Evolutionary conservation across 1,140 invertebrate genomes (phyloP), one percentile per base, ranked within the genome.

Genomic region (Sitophilus oryzae): DNA sequence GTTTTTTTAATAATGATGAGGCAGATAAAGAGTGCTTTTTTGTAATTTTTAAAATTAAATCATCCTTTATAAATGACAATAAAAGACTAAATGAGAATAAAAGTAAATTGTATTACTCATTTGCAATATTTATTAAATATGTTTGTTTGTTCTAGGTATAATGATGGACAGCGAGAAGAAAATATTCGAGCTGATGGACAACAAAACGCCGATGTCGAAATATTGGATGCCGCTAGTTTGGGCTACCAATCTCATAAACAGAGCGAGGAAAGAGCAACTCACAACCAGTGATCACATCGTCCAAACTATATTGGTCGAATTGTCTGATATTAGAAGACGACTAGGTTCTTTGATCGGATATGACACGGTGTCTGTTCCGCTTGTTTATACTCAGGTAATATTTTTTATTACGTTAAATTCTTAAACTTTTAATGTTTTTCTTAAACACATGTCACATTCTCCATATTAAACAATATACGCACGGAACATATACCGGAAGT

Each of bases 351-450:
- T 92, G 3, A 91, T 91, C 61, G 88, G 88, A 43, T 98, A 96
- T 71, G 96, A 98, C 75, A 97, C 93, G 65, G 93, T 98, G 62
- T 95, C 90, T 69, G 93, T 98, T 56, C 96, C 96, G 36, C 81
- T 98, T 20, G 94, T 98, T 51, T 98, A 98, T 73, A 98, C 94
- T 47, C 94, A 98, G 88, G 95, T 94, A 69, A 76, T 74, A 46
- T 14, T 47, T 19, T 35, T 30, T 41, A 16, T n/a, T 34, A 38
- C n/a, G 11, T 37, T 21, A 37, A 36, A 22, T 25, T 14, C 8
- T 14, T 23, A 10, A 35, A 47, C 15, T 14, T 15, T 10, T 34
- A 47, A 21, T 10, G 11, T 16, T 16, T 41, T 41, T 21, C 15
- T 19, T 19, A 34, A 50, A 23, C 5, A 16, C n/a, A n/a, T n/a